phyloP scores from a whole-genome alignment of 1,140 invertebrate genomes.

The Listronotus bonariensis region DNA sequence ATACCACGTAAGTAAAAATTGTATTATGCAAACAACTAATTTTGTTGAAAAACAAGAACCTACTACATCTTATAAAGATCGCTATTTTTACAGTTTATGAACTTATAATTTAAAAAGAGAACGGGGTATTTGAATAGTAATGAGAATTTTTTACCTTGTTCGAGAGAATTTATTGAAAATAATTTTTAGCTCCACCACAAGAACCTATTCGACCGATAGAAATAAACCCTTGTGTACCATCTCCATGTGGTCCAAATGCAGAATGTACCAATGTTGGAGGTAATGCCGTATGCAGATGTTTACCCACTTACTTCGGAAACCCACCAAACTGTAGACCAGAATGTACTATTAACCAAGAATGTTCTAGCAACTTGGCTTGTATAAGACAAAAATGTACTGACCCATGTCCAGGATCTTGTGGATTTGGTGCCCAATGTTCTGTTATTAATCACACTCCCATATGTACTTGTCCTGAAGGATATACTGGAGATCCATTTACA shows the following conservation, averaged over 20 bases:
- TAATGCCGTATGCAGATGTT: slow-evolving; percentile 66
- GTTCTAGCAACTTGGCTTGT: slow-evolving; percentile 65
- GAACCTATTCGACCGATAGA: slow-evolving; percentile 49
- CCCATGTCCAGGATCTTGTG: slow-evolving; percentile 70
- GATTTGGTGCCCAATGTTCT: slow-evolving; percentile 64
- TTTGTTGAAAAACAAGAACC: slow-evolving; percentile 17
- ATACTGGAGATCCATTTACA: slow-evolving; percentile 68
- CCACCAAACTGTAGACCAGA: slow-evolving; percentile 70
- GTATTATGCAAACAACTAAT: slow-evolving; percentile 5
- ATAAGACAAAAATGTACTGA: slow-evolving; percentile 67
- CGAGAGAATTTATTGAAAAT: too few species aligned
- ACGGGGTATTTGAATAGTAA: too few species aligned
- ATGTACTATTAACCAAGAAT: slow-evolving; percentile 69
- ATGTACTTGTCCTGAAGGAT: slow-evolving; percentile 67
- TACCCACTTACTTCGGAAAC: slow-evolving; percentile 64
- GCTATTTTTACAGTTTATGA: too few species aligned
- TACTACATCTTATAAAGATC: too few species aligned
- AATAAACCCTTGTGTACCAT: slow-evolving; percentile 67
- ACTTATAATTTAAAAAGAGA: too few species aligned
- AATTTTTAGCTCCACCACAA: slow-evolving; percentile 43
- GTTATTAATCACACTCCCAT: slow-evolving; percentile 68
- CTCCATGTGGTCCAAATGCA: slow-evolving; percentile 70
- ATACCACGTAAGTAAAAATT: slow-evolving; percentile 58
- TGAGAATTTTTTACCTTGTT: too few species aligned
- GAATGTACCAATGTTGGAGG: slow-evolving; percentile 64